Percentiles rank a stretch among this genome's conserved stretches.
Conservation (phyloP, 2,888 invertebrate genomes). For the Hydrotaea diabolus region DNA sequence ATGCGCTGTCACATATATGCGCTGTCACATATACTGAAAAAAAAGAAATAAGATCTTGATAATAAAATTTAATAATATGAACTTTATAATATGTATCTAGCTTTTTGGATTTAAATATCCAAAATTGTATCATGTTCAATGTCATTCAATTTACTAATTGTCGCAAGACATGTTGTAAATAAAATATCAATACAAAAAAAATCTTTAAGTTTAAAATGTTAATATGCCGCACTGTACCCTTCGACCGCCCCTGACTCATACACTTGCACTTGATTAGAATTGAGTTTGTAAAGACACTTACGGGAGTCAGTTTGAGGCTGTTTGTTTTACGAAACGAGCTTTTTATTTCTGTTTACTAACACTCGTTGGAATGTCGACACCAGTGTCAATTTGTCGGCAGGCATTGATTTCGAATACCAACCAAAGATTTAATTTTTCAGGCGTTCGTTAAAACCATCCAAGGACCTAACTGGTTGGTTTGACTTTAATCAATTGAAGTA, state of each 20-base stretch:
- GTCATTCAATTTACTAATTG: too few species aligned
- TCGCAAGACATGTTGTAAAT: too few species aligned
- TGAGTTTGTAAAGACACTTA: background rate
- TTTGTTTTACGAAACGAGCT: slow-evolving; percentile 34
- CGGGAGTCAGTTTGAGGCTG: background rate
- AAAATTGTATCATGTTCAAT: too few species aligned
- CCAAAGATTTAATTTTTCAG: slow-evolving; percentile 30
- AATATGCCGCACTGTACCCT: too few species aligned
- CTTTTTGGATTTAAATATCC: too few species aligned
- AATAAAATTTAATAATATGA: too few species aligned
- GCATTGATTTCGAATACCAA: slow-evolving; percentile 42
- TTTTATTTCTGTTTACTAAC: slow-evolving; percentile 10
- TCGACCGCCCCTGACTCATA: background rate
- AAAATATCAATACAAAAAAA: too few species aligned
- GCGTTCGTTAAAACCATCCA: slow-evolving; percentile 17
- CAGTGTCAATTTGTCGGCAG: slow-evolving; percentile 38
- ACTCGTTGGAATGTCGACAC: slow-evolving; percentile 2
- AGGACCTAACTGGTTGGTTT: background rate
- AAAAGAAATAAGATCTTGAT: too few species aligned
- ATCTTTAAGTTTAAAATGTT: too few species aligned
- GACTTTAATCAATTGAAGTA: slow-evolving; percentile 38
- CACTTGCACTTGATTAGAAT: background rate
- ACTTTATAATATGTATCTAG: too few species aligned
- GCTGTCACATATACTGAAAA: too few species aligned
- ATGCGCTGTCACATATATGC: too few species aligned